Evolutionary conservation across 2,113 vertebrate species (phyloP), one percentile per base, ranked within the genome.

Genomic region (Sphyrna mokarran): DNA sequence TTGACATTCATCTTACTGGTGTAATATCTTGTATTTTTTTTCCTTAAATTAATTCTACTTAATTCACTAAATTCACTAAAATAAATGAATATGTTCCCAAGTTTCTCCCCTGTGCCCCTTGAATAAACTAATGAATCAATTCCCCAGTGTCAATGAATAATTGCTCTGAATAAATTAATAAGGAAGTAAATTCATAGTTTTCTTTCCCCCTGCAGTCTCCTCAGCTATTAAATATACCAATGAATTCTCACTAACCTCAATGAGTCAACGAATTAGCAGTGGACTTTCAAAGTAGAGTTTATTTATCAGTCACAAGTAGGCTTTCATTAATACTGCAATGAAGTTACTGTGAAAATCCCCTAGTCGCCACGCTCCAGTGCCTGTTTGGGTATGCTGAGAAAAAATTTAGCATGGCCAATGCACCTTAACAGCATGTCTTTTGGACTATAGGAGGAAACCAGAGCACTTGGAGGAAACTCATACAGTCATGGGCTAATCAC

Each of bases 101-200:
- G 18, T 63, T 29, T 91, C 89, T 91, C n/a, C n/a, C 89, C 10
- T 8, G 89, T 66, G 61, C 33, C 61, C 61, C 61, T 66, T 93
- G 80, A 40, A 43, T 43, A 83, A 83, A 37, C 78, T 37, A 63
- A 68, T 68, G 63, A 93, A 93, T 93, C 89, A 93, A 43, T 93
- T 68, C 61, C 89, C 33, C n/a, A 22, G 33, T 93, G 61, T 37
- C 61, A 18, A 37, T 37, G 89, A 37, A 66, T 66, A 18, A 93
- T 93, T 66, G 61, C 89, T 93, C 61, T 66, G 89, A 93, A 93
- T 93, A 66, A 93, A 91, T 66, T 63, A 91, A 66, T 63, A 63
- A 63, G 26, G 16, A 61, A 63, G 58, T 91, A 29, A n/a, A 91
- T 91, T n/a, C 33, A 93, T 14, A 66, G 61, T 66, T 37, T 93